These are phyloP conservation scores for Schizotus pectinicornis DNA, from an alignment of 2,888 invertebrate species.

Conservation along the genomic window DNA sequence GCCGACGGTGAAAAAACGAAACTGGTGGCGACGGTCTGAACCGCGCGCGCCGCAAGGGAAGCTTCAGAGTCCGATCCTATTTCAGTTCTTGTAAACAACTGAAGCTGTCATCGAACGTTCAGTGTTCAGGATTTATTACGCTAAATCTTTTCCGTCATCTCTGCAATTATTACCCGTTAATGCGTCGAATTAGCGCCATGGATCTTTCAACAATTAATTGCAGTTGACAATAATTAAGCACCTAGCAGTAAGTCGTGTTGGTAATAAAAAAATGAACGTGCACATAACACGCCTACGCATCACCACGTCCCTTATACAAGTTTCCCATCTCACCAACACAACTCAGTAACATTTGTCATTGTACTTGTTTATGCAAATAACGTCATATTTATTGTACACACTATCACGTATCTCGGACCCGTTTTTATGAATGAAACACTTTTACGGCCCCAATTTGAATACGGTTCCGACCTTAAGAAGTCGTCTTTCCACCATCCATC, in stretches of 20 bases:
- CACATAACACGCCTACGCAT: conserved; percentile 21
- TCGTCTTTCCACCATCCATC: background rate
- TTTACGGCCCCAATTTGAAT: conserved; percentile 1
- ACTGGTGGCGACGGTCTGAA: background rate
- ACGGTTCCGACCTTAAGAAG: background rate
- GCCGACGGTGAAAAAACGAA: too few species aligned
- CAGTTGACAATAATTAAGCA: conserved; percentile 27
- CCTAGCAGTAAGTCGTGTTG: conserved; percentile 20
- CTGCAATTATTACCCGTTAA: too few species aligned
- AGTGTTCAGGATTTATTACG: background rate
- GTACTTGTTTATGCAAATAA: conserved; percentile 43
- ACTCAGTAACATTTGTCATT: conserved; percentile 43
- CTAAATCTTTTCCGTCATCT: background rate
- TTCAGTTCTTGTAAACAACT: background rate
- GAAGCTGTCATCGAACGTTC: background rate
- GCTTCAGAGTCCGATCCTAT: too few species aligned
- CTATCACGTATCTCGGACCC: conserved; percentile 39
- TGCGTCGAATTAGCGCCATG: too few species aligned
- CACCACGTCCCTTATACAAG: conserved; percentile 1
- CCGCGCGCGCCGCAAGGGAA: too few species aligned
- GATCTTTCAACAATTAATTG: conserved; percentile 14
- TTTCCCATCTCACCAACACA: conserved; percentile 26
- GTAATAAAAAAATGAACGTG: background rate
- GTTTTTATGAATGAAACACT: conserved; percentile 44
- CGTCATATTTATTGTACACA: conserved; percentile 35